Evolutionary conservation across 2,113 vertebrate genomes (phyloP).

Genomic region (Origma solitaria): DNA sequence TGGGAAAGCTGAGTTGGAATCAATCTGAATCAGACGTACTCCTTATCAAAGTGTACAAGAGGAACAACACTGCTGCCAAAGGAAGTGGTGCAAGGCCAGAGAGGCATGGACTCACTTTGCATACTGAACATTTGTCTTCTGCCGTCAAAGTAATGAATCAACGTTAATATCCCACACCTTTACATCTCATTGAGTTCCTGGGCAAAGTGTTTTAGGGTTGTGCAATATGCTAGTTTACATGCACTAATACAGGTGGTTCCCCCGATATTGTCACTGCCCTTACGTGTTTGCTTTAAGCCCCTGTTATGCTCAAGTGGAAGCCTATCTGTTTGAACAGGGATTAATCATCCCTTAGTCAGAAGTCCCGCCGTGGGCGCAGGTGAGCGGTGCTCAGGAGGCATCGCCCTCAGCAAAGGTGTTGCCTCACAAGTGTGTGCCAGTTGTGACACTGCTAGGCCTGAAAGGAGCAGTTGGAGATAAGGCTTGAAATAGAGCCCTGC

Average conservation of each 20-base stretch:
- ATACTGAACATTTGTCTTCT: not conserved
- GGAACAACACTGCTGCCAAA: not conserved
- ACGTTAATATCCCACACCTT: not conserved
- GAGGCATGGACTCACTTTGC: not conserved
- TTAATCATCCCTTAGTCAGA: constrained; percentile 26
- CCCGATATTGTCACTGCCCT: not conserved
- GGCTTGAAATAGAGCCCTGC: not conserved
- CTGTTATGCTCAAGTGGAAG: not conserved
- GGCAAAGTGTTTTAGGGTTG: not conserved
- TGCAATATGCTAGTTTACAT: not conserved
- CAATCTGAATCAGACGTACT: not conserved
- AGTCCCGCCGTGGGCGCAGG: not conserved
- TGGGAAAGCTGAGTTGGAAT: not conserved
- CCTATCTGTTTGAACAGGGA: not conserved
- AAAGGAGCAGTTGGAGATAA: not conserved
- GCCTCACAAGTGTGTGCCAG: not conserved
- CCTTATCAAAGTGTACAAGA: not conserved
- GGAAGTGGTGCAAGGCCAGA: not conserved
- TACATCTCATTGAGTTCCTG: not conserved
- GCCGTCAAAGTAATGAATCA: not conserved
- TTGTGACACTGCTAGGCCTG: not conserved
- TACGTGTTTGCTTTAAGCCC: not conserved
- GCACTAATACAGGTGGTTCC: not conserved
- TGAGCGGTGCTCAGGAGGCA: not conserved
- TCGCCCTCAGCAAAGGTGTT: not conserved